Base-by-base conservation (phyloP, 1,140 invertebrate species). In the Neodiprion lecontei region DNA sequence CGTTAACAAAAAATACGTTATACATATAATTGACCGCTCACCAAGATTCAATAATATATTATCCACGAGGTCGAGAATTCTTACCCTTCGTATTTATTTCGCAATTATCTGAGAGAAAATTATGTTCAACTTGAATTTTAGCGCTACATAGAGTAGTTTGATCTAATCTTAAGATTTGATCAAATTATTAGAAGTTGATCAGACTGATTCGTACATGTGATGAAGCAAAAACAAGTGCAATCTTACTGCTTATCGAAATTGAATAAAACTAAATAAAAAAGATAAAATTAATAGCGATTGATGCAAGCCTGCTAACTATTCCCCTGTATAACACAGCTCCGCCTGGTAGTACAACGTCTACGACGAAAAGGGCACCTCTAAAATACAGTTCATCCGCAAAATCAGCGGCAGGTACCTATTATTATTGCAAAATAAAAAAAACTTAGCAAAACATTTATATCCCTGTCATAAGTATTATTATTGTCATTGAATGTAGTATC, bases 271-370 rank as follows among this genome's bases (percentile, higher is more conserved):
- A 40, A 40, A 40, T 40, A 40, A 40, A 40, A 40, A 40, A 9
- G 11, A 61, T 61, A 61, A 61, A 61, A 61, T 61, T 12, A 61
- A 12, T 61, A 28, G 50, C 69, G 66, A 74, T 70, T 70, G 50
- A 67, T 49, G 70, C 17, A 70, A 69, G 73, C 69, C 71, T 73
- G 73, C 69, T 82, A 82, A 79, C 68, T 65, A 73, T 79, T 84
- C 79, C 81, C 82, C 86, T 85, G 82, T 83, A 86, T 87, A 85
- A 83, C 9, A 61, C 84, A 86, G 85, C 80, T 86, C 79, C 79
- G 73, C 75, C 79, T 80, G 80, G 81, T 82, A 82, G 79, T 78
- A 47, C 78, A 75, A 69, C 77, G 70, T 75, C 70, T 14, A 53
- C 72, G 77, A 73, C 79, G 48, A 70, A 79, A 80, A 84, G 78